Base-by-base conservation (phyloP, 2,113 vertebrate genomes). In the Pholis gunnellus region DNA sequence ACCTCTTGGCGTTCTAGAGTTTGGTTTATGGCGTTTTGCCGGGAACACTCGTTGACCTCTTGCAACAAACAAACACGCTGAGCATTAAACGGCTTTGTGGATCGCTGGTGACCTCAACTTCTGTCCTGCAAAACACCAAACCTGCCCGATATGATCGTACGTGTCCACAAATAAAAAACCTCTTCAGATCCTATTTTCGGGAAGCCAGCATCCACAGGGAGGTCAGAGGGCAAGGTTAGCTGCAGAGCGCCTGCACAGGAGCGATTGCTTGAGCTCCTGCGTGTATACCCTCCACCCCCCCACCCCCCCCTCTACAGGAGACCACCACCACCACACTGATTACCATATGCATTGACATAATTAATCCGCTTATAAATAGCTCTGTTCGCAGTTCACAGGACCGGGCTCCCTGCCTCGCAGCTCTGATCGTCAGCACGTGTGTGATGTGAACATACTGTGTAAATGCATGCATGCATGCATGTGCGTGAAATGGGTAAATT, bases 321-420 rank as follows among this genome's bases (percentile, higher is more conserved):
- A 42, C 60, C 79, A 72, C 56, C 76, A 72, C 56, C 76, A 25
- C 78, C 79, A 66, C 52, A 78, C 88, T 92, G 89, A 94, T 93
- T 89, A 93, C 75, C 92, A 92, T 92, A 91, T 86, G 87, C 87
- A 89, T 85, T 87, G 83, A 81, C 79, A 89, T 91, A 93, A 94
- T 94, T 92, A 90, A 91, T 87, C 84, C 79, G 72, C 83, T 88
- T 91, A 89, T 88, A 93, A 94, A 93, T 91, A 94, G 87, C 76
- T 80, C 63, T 72, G 76, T 82, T 91, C 86, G 75, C 64, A 65
- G 79, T 83, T 86, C 84, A 86, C 68, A 70, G 72, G 79, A 79
- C 44, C 56, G 72, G 61, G 46, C 63, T 82, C 67, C 85, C 7
- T 80, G 77, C 74, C 87, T 87, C n/a, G 54, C 74, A 67, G 40